Conservation (phyloP, 2,888 invertebrate species). For the Acanthosoma haemorrhoidale region DNA sequence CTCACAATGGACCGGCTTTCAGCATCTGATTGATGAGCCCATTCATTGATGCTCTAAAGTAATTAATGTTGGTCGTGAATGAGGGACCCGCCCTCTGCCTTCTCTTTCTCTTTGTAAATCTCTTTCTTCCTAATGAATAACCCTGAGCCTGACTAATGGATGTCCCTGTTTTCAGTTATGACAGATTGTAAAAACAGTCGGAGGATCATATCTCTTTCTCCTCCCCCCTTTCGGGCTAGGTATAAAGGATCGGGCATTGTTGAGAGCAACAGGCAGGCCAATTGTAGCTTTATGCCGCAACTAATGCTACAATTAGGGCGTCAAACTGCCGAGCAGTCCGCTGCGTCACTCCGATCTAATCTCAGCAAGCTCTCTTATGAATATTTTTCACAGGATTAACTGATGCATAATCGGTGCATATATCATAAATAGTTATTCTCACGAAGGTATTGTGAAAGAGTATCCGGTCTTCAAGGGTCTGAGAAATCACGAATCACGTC, state of each 20-base stretch:
- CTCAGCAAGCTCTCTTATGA: too few species aligned
- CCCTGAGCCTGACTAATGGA: constrained; percentile 15
- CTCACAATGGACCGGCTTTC: background rate
- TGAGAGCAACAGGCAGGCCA: background rate
- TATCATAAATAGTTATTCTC: too few species aligned
- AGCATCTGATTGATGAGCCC: background rate
- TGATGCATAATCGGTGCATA: too few species aligned
- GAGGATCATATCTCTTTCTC: background rate
- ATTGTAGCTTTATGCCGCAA: constrained; percentile 2
- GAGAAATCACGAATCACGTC: too few species aligned
- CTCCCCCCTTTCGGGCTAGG: background rate
- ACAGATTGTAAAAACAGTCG: constrained; percentile 2
- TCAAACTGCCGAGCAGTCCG: too few species aligned
- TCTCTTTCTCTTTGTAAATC: background rate
- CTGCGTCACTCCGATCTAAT: too few species aligned
- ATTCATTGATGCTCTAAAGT: background rate
- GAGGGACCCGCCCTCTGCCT: background rate
- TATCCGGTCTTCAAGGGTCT: too few species aligned
- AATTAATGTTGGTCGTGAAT: too few species aligned
- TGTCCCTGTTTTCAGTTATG: background rate
- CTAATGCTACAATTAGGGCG: constrained; percentile 3
- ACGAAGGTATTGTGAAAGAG: too few species aligned
- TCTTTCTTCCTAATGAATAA: constrained; percentile 14
- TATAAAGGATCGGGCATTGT: background rate
- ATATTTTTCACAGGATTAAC: too few species aligned